Conservation (phyloP, 92 coral and sea anemone species). For the Actinostola sp. region DNA sequence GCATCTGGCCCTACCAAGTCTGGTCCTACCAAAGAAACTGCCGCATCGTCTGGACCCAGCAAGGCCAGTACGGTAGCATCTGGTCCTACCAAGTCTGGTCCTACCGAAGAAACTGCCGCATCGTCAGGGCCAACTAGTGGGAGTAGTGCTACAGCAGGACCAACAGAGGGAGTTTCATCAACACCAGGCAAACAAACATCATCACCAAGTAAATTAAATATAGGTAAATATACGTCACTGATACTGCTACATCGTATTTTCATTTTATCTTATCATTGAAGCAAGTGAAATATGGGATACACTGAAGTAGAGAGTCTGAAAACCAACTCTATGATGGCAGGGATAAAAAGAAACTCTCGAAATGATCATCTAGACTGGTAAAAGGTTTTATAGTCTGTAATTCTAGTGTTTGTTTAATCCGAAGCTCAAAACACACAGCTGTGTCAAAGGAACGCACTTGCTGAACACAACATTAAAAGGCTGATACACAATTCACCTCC, state of each 20-base stretch:
- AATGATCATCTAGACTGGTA: not conserved
- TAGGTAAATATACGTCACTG: too few relatives aligned
- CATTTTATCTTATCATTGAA: too few relatives aligned
- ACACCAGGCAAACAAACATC: too few relatives aligned
- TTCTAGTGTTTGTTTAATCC: not conserved
- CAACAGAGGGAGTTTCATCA: too few relatives aligned
- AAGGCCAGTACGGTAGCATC: not conserved
- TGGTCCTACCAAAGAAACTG: not conserved
- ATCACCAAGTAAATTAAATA: too few relatives aligned
- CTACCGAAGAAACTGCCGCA: not conserved
- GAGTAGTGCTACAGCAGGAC: not conserved
- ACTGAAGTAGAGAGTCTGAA: too few relatives aligned
- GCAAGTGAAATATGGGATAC: too few relatives aligned
- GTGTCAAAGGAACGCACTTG: slow-evolving; percentile 16
- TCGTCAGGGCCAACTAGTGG: not conserved
- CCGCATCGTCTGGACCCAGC: not conserved
- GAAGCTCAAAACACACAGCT: not conserved
- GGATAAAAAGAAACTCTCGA: too few relatives aligned
- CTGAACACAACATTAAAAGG: slow-evolving; percentile 49
- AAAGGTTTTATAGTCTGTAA: not conserved
- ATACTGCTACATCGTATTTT: too few relatives aligned
- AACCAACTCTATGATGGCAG: too few relatives aligned
- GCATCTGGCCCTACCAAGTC: not conserved
- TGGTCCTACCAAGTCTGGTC: not conserved
- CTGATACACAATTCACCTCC: slow-evolving; percentile 46